Percentiles rank a stretch among this genome's conserved stretches.
Conservation (phyloP, 2,113 vertebrate genomes). For the Ophthalmolycus amberensis region DNA sequence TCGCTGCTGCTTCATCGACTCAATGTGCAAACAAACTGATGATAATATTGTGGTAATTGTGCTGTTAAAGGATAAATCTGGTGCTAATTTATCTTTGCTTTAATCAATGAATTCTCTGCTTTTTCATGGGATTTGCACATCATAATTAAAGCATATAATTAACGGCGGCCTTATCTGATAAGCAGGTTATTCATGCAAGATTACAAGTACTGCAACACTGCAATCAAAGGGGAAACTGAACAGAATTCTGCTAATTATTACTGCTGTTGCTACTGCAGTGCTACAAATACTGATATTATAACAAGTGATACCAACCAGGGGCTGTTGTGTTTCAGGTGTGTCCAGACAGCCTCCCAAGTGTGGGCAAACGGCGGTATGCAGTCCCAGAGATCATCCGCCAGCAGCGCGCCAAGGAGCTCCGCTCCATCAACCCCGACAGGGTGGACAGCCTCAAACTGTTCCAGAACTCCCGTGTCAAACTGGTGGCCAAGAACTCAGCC, state of each 20-base stretch:
- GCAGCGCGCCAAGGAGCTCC: slow-evolving; percentile 78
- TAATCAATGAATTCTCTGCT: slow-evolving; percentile 7
- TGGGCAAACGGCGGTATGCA: slow-evolving; percentile 88
- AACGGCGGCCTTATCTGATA: slow-evolving; percentile 48
- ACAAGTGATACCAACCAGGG: background rate
- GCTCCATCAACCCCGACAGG: slow-evolving; percentile 74
- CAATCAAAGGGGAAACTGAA: slow-evolving; percentile 35
- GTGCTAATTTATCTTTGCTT: slow-evolving; percentile 35
- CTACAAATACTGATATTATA: background rate
- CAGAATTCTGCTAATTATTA: no score
- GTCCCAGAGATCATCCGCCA: slow-evolving; percentile 91
- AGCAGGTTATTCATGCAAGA: slow-evolving; percentile 52
- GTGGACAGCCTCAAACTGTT: slow-evolving; percentile 80
- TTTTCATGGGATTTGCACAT: slow-evolving; percentile 21
- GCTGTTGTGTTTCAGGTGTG: slow-evolving; percentile 81
- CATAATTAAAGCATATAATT: slow-evolving; percentile 52
- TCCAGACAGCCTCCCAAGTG: slow-evolving; percentile 88
- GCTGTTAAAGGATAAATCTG: slow-evolving; percentile 28
- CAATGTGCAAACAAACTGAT: background rate
- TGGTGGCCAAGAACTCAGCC: slow-evolving; percentile 77
- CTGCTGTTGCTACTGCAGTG: background rate
- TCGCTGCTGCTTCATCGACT: background rate
- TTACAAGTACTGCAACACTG: slow-evolving; percentile 34
- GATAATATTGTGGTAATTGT: slow-evolving; percentile 33
- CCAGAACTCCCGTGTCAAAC: slow-evolving; percentile 82